Base-by-base conservation (phyloP, 2,888 invertebrate species). In the Synergus laeviventris region DNA sequence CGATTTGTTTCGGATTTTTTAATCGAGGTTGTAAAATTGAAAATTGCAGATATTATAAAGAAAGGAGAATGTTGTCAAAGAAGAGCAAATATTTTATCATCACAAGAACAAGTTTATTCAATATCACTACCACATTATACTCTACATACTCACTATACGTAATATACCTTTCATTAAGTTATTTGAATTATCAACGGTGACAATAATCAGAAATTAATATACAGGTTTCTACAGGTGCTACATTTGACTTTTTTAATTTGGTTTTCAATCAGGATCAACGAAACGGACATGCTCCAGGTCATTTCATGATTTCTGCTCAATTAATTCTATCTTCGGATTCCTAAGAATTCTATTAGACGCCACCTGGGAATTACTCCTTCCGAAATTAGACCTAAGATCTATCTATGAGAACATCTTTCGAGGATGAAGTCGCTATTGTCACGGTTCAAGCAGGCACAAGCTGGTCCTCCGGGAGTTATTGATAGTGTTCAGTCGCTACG, bases 61-160 rank as follows among this genome's bases (percentile, higher is more conserved):
- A n/a, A n/a, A n/a, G n/a, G n/a, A n/a, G n/a, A 31, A 5, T 31
- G 31, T 45, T 16, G 3, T 45, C 2, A 18, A 54, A 54, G 18
- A 18, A 54, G 1, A 54, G 54, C 54, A 54, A 18, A 18, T 18
- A 9, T n/a, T 18, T 11, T 54, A 18, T 18, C 81, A 83, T 85
- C 86, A 85, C 87, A 88, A 88, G 90, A 89, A 89, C 89, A 87
- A 89, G 85, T 90, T 89, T 90, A 90, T 90, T 89, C 87, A 85
- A 87, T 87, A 87, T 86, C 86, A 86, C 89, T 90, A 88, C 87
- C 85, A 86, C 87, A 86, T 83, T 89, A 84, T 83, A 81, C 82
- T 83, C 86, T 89, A 89, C 87, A 86, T 84, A 86, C 83, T 86
- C 81, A 83, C 86, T 87, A 87, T 84, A 84, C 82, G 83, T 83